Percentiles rank a stretch among this genome's conserved stretches.
phyloP scores from a whole-genome alignment of 2,113 vertebrate species.

The Macquaria australasica region DNA sequence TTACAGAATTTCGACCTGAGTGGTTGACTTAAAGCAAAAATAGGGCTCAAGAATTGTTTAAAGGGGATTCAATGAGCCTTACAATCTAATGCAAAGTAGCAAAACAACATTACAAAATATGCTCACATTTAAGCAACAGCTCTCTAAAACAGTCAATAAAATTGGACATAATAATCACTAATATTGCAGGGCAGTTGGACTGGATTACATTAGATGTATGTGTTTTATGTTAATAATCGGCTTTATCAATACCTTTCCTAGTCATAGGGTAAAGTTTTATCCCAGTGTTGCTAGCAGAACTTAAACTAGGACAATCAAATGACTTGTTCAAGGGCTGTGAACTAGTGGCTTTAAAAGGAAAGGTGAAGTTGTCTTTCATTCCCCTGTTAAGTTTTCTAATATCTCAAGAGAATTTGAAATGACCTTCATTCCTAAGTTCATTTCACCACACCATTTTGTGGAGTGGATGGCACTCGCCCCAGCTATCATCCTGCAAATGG shows the following conservation, averaged over 20 bases:
- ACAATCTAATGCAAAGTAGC: neutral
- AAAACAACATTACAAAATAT: neutral
- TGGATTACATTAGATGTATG: neutral
- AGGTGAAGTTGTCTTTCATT: slow-evolving; percentile 17
- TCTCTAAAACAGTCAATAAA: neutral
- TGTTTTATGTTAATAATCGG: neutral
- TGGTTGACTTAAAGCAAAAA: slow-evolving; percentile 6
- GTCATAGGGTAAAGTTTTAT: neutral
- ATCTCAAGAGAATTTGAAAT: slow-evolving; percentile 12
- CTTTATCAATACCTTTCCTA: neutral
- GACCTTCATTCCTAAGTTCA: slow-evolving; percentile 17
- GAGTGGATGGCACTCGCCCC: slow-evolving; percentile 30
- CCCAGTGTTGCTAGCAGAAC: neutral
- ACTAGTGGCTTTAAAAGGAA: neutral
- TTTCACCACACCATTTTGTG: slow-evolving; percentile 22
- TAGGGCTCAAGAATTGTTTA: neutral
- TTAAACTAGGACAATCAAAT: neutral
- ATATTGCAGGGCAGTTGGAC: neutral
- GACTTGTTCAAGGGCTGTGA: neutral
- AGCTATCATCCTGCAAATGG: slow-evolving; percentile 43
- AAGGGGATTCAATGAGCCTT: neutral
- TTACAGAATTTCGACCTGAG: neutral
- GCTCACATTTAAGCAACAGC: neutral
- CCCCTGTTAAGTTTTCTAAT: slow-evolving; percentile 3
- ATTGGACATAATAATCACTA: neutral